Conservation (phyloP, 2,888 invertebrate genomes). For the Adelphocoris suturalis region DNA sequence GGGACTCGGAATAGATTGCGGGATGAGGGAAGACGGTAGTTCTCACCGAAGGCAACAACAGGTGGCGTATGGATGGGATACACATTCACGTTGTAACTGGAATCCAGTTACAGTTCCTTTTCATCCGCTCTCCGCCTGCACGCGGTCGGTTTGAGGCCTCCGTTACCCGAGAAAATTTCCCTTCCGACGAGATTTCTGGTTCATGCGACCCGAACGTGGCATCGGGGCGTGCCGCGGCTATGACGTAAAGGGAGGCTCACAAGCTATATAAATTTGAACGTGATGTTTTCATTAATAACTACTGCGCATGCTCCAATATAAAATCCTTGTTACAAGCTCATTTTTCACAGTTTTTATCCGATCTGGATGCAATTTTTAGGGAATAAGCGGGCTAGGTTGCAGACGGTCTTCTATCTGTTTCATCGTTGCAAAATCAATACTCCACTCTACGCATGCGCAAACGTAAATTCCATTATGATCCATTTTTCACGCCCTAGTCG, state of each 20-base stretch:
- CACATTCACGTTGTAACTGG: slow-evolving; percentile 33
- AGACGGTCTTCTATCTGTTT: too few relatives aligned
- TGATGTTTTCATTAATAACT: too few relatives aligned
- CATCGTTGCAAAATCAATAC: too few relatives aligned
- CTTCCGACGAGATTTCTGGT: background rate
- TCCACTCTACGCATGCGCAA: too few relatives aligned
- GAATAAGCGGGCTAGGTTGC: too few relatives aligned
- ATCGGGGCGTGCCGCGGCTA: background rate
- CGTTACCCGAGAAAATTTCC: slow-evolving; percentile 3
- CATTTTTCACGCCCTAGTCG: too few relatives aligned
- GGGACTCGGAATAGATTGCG: slow-evolving; percentile 10
- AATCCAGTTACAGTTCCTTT: slow-evolving; percentile 46
- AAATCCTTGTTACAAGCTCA: too few relatives aligned
- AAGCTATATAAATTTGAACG: too few relatives aligned
- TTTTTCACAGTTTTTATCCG: too few relatives aligned
- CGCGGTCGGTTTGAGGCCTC: slow-evolving; percentile 21
- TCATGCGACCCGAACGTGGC: background rate
- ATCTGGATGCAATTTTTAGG: too few relatives aligned
- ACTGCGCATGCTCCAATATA: too few relatives aligned
- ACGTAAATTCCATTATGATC: too few relatives aligned
- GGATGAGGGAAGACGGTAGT: slow-evolving; percentile 7
- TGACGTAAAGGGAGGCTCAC: background rate
- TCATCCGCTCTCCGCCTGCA: slow-evolving; percentile 1
- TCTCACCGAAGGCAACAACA: slow-evolving; percentile 45
- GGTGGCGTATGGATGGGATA: slow-evolving; percentile 48